Conservation (phyloP, 2,113 vertebrate species). For the Strigops habroptila region DNA sequence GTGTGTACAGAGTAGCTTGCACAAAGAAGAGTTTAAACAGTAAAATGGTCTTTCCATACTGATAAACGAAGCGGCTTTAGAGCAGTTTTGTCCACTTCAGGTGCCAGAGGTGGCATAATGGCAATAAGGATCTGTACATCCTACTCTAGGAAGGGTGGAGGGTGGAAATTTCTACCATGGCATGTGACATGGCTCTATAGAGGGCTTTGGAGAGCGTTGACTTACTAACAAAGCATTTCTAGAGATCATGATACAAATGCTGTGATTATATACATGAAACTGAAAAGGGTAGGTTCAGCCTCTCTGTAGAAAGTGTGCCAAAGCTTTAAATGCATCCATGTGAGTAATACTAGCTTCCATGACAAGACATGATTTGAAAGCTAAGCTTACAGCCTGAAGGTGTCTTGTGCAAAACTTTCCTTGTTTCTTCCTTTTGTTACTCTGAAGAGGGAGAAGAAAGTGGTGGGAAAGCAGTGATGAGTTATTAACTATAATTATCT, state of each 20-base stretch:
- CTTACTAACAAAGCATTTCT: neutral
- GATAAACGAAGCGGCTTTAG: neutral
- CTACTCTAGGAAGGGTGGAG: neutral
- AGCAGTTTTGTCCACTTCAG: neutral
- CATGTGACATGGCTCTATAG: neutral
- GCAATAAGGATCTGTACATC: neutral
- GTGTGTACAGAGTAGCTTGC: neutral
- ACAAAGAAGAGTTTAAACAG: neutral
- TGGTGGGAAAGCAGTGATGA: constrained; percentile 52
- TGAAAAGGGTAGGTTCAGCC: neutral
- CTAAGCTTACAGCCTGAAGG: constrained; percentile 40
- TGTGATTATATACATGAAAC: neutral
- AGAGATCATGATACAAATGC: neutral
- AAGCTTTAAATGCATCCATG: neutral
- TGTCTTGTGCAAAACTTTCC: constrained; percentile 46
- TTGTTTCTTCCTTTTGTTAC: constrained; percentile 51
- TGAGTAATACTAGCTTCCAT: constrained; percentile 28
- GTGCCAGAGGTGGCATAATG: neutral
- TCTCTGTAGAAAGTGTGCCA: neutral
- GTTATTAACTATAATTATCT: constrained; percentile 51
- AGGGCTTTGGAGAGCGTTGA: neutral
- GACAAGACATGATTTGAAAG: constrained; percentile 26
- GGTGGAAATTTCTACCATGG: neutral
- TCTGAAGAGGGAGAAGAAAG: constrained; percentile 29
- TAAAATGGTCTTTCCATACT: neutral